Conservation (phyloP, 53 echinoderm and acorn worm genomes). For the Echinometra lucunter region DNA sequence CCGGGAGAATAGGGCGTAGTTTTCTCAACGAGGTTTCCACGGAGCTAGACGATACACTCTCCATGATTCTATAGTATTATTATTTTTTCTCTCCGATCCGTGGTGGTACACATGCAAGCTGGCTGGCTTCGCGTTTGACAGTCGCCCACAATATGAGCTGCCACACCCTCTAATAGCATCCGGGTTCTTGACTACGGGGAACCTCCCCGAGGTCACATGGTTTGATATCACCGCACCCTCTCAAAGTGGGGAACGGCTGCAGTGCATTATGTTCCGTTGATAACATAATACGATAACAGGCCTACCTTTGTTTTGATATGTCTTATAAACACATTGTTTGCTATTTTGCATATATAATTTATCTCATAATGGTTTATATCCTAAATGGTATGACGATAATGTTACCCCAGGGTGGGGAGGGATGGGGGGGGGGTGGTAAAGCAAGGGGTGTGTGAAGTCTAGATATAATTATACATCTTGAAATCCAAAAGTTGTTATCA, state of each 20-base stretch:
- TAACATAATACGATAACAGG: background rate
- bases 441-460: background rate
- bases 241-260: background rate
- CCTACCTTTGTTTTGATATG: background rate
- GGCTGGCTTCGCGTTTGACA: constrained; percentile 55
- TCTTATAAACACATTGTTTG: too few species aligned
- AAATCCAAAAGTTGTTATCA: background rate
- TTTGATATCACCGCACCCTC: constrained; percentile 20
- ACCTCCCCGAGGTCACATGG: constrained; percentile 56
- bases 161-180: constrained; percentile 69
- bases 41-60: constrained; percentile 54
- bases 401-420: background rate
- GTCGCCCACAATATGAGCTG: constrained; percentile 67
- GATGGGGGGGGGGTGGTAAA: background rate
- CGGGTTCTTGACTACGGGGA: constrained; percentile 55
- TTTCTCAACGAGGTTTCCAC: constrained; percentile 48
- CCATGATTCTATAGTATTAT: constrained; percentile 53
- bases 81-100: background rate
- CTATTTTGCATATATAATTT: background rate
- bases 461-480: background rate
- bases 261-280: background rate
- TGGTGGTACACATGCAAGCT: background rate
- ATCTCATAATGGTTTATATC: background rate
- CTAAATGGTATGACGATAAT: too few species aligned
- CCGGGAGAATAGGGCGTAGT: constrained; percentile 70